These are phyloP conservation scores for Carapus acus DNA, from an alignment of 2,797 vertebrate genomes.

Conservation along the genomic window DNA sequence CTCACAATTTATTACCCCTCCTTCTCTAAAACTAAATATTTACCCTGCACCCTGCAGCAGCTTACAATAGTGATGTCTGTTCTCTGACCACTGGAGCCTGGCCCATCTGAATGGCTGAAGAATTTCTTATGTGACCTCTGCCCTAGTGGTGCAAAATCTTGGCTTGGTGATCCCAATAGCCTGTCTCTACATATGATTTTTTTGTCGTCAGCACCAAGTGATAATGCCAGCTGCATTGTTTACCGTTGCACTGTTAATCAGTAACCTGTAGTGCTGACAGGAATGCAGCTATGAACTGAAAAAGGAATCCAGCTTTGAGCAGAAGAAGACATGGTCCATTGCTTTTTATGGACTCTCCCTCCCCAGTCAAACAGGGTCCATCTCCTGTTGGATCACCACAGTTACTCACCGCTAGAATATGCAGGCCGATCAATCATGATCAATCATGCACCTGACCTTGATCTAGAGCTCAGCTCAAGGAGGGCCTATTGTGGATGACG, in stretches of 20 bases:
- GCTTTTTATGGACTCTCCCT: slow-evolving; percentile 34
- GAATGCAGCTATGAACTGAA: slow-evolving; percentile 53
- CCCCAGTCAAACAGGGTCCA: slow-evolving; percentile 32
- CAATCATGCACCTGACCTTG: slow-evolving; percentile 64
- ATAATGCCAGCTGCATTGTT: background rate
- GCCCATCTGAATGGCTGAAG: slow-evolving; percentile 59
- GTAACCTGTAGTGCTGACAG: slow-evolving; percentile 54
- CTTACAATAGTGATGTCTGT: slow-evolving; percentile 70
- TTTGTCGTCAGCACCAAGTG: background rate
- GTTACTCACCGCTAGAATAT: slow-evolving; percentile 69
- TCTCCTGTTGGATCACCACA: slow-evolving; percentile 44
- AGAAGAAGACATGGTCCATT: slow-evolving; percentile 59
- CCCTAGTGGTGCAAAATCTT: slow-evolving; percentile 18
- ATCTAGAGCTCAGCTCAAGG: slow-evolving; percentile 48
- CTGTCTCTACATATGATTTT: background rate
- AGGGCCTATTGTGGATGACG: slow-evolving; percentile 67
- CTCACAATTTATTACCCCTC: slow-evolving; percentile 71
- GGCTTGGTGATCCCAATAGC: background rate
- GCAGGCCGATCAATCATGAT: slow-evolving; percentile 64
- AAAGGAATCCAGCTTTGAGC: slow-evolving; percentile 59
- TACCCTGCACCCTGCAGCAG: slow-evolving; percentile 70
- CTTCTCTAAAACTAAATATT: slow-evolving; percentile 76
- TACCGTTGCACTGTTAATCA: slow-evolving; percentile 37
- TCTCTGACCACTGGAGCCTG: slow-evolving; percentile 57
- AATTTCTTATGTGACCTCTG: slow-evolving; percentile 54